phyloP scores from a whole-genome alignment of 2,113 vertebrate genomes.

The Copsychus sechellarum region DNA sequence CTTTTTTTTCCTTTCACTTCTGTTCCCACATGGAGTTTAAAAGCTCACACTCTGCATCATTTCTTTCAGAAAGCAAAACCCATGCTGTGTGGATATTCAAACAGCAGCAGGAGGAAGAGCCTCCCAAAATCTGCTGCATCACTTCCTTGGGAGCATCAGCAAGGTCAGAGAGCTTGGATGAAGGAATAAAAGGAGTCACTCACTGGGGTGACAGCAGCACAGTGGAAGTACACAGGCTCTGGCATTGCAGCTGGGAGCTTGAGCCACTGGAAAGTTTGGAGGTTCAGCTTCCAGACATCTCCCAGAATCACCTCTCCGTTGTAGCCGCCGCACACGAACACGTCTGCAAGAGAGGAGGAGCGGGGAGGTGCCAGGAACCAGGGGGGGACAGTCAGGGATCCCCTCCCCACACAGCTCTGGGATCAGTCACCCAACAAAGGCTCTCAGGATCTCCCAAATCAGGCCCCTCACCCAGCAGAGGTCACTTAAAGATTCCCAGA shows the following conservation, averaged over 20 bases:
- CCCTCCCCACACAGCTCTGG: accelerated
- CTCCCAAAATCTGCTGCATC: neutral
- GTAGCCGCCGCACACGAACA: conserved; percentile 95
- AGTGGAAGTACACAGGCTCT: conserved; percentile 97
- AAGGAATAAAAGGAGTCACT: conserved; percentile 10
- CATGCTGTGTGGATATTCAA: accelerated
- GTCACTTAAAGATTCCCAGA: accelerated
- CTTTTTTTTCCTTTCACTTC: neutral
- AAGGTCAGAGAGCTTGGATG: accelerated
- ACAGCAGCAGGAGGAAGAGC: neutral
- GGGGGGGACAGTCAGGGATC: accelerated
- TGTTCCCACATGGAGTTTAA: accelerated
- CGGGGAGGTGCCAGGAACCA: neutral
- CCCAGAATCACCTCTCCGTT: conserved; percentile 93
- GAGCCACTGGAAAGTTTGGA: conserved; percentile 93
- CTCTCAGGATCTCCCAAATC: neutral
- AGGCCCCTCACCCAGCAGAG: no score
- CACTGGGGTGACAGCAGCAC: conserved; percentile 95
- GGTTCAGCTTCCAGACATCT: conserved; percentile 93
- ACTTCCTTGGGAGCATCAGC: neutral
- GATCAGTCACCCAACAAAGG: accelerated
- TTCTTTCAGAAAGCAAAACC: neutral
- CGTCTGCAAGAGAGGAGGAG: conserved; percentile 74
- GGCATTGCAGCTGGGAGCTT: conserved; percentile 93
- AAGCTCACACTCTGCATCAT: accelerated